phyloP scores from a whole-genome alignment of 2,113 vertebrate species.

The Xiphophorus couchianus region DNA sequence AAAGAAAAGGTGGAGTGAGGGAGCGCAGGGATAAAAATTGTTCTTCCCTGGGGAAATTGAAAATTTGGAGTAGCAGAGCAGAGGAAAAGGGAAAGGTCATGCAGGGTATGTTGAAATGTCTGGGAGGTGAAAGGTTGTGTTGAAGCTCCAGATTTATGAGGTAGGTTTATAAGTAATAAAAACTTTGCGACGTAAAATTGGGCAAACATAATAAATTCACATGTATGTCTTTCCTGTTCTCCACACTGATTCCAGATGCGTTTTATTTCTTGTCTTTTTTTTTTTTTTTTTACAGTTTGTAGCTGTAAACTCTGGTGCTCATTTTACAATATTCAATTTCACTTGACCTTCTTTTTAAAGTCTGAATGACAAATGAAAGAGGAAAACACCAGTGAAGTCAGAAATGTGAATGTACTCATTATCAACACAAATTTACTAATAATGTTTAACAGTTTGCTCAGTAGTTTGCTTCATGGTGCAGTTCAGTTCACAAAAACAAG shows the following conservation, averaged over 20 bases:
- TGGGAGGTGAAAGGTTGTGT: slow-evolving; percentile 39
- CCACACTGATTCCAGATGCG: background rate
- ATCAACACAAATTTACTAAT: no score
- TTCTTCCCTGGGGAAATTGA: slow-evolving; percentile 31
- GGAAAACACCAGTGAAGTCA: background rate
- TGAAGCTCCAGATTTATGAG: slow-evolving; percentile 37
- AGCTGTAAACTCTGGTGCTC: background rate
- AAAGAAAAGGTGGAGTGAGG: slow-evolving; percentile 8
- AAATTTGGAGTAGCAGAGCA: slow-evolving; percentile 28
- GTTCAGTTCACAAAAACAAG: no score
- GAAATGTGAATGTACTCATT: no score
- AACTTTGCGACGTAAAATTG: background rate
- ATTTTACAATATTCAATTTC: background rate
- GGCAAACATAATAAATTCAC: background rate
- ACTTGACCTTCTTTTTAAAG: background rate
- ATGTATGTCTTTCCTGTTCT: background rate
- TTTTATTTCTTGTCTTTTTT: background rate
- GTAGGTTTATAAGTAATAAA: slow-evolving; percentile 12
- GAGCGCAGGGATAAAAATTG: slow-evolving; percentile 8
- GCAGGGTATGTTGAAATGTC: slow-evolving; percentile 45
- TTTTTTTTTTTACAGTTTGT: background rate
- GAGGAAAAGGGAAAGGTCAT: slow-evolving; percentile 32
- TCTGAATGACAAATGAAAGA: background rate
- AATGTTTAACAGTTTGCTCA: no score
- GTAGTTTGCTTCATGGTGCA: no score